Base-by-base conservation (phyloP, 2,888 invertebrate species). In the Hydriomena furcata region DNA sequence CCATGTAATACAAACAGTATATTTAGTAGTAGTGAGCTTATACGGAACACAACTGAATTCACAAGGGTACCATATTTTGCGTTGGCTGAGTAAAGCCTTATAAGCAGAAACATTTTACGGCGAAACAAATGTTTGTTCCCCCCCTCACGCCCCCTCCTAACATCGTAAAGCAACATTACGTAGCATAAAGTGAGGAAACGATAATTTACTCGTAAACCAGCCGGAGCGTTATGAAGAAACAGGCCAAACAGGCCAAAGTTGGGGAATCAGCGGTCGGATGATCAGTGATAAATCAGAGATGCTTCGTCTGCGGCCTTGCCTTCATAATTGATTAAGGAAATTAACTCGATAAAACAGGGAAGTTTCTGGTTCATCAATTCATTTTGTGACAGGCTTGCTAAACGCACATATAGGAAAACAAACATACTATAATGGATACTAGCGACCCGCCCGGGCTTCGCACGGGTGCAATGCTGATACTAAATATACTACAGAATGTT, bases 201-300 rank as follows among this genome's bases (percentile, higher is more conserved):
- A 60, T 60, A 58, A 58, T 53, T 60, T 53, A 53, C 43, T 51
- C 55, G 53, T 57, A 54, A 59, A 62, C 47, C 50, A 51, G 35
- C 38, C 27, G 36, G 52, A 52, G 34, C 51, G 42, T 45, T 51
- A 55, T 55, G 57, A 52, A 52, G 37, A 51, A 55, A 46, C 30
- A 47, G 37, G 49, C 42, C 23, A 51, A 55, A 46, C 30, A 47
- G 37, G 49, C 42, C 23, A 50, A 58, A 58, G 50, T 58, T 55
- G 50, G 52, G 38, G 45, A 52, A 45, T 56, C 63, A 57, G 52
- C 59, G 54, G 50, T 47, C 55, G 52, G 41, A 49, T 58, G 58
- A 66, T 63, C 55, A 56, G 50, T 55, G 58, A 66, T 62, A 61
- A 65, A 60, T 57, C 56, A 43, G 37, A 30, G 28, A 25, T 25